Evolutionary conservation across 2,888 invertebrate species (phyloP).

Genomic region (Coelogynopora nodosa): DNA sequence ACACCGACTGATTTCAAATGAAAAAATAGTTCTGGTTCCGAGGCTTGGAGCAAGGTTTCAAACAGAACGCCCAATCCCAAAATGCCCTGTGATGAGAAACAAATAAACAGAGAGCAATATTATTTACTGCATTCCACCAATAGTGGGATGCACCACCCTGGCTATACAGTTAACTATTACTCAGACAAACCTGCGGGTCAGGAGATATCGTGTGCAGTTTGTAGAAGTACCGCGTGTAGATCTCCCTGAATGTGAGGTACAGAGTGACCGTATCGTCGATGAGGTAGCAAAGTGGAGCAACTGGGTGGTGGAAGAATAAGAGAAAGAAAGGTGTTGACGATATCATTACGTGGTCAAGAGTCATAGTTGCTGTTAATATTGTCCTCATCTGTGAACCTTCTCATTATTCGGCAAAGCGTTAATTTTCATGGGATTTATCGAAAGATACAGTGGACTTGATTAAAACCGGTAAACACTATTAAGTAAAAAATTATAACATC

Average conservation of each 20-base stretch:
- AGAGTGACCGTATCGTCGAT: slow-evolving; percentile 80
- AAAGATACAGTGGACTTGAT: no score
- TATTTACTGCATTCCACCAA: no score
- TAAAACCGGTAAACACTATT: no score
- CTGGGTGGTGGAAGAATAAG: slow-evolving; percentile 64
- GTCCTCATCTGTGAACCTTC: no score
- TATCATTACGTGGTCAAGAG: background rate
- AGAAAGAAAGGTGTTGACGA: background rate
- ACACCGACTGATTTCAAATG: slow-evolving; percentile 82
- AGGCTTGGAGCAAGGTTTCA: slow-evolving; percentile 80
- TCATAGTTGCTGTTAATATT: no score
- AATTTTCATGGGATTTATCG: no score
- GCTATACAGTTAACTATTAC: no score
- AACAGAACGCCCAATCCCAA: slow-evolving; percentile 82
- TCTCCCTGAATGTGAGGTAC: slow-evolving; percentile 83
- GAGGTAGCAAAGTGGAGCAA: slow-evolving; percentile 87
- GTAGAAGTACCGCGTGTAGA: slow-evolving; percentile 86
- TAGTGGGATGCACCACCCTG: no score
- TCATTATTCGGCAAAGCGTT: no score
- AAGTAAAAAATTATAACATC: no score
- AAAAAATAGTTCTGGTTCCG: slow-evolving; percentile 83
- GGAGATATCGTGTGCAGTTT: slow-evolving; percentile 84
- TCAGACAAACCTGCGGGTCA: slow-evolving; percentile 78
- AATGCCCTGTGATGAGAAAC: slow-evolving; percentile 68
- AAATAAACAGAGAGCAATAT: no score